Base-by-base conservation (phyloP, 2,888 invertebrate genomes). In the Blomia tropicalis region DNA sequence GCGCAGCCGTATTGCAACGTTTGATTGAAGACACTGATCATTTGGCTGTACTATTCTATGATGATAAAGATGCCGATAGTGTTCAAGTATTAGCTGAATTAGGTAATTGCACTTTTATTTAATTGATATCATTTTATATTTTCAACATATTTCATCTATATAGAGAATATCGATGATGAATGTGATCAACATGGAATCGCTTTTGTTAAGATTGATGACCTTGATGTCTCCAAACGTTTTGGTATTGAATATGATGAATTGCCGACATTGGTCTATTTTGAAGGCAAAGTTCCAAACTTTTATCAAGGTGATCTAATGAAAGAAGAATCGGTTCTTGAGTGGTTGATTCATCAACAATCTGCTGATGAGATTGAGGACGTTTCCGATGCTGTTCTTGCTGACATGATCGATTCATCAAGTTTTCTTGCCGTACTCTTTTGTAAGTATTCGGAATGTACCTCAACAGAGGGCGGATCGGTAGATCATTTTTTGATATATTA, bases 111-210 rank as follows among this genome's bases (percentile, higher is more conserved):
- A 41, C n/a, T 41, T 41, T 41, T 14, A 41, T 41, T 41, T 11
- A 29, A 2, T 27, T 60, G n/a, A 25, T 19, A 44, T 30, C 32
- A 43, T 27, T 30, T 3, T 17, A 29, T 30, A 44, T 63, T 44
- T 4, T 7, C 23, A n/a, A n/a, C n/a, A n/a, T n/a, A n/a, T n/a
- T n/a, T n/a, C n/a, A n/a, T n/a, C 5, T 54, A 23, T 44, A 19
- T 91, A 70, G 90, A 91, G 76, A 90, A 89, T 73, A 91, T 91
- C 72, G 90, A 90, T 74, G 89, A 89, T 74, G 89, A 90, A 77
- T 88, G 88, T 75, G 88, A 90, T 74, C 79, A 83, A 70, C 79
- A 88, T 69, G 88, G 87, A 67, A 83, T 91, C 72, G 85, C 85
- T 66, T 91, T 91, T 76, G 90, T 90, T 19, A 90, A 90, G 76